Base-by-base conservation (phyloP, 1,140 invertebrate genomes). In the Bombus picipes region DNA sequence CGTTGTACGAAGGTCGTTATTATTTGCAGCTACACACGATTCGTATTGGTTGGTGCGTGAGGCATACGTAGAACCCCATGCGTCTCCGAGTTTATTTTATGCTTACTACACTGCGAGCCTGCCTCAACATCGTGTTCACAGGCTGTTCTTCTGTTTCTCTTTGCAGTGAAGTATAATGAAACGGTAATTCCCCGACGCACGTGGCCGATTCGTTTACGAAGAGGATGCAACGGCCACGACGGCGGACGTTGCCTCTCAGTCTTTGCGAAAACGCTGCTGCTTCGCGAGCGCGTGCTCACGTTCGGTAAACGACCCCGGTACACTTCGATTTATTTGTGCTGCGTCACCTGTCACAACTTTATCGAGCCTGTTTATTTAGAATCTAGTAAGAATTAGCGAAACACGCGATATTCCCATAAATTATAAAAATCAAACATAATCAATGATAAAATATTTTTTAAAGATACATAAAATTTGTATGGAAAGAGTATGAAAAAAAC, bases 1-100 rank as follows among this genome's bases (percentile, higher is more conserved):
- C 62, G 75, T 85, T 87, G 82, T 85, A 89, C 66, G 83, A 88
- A 79, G 66, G 74, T 75, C 87, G 87, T 90, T 92, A 89, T 92
- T 91, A 92, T 88, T 91, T 87, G 90, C 85, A 81, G 84, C 78
- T 73, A 81, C 90, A 89, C 85, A 32, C 83, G 70, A 18, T 68
- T 77, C 68, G 81, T 70, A 81, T 84, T 82, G 81, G 85, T 90
- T 86, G 87, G 86, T 86, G 92, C 90, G 87, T 90, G 89, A 91
- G 89, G 74, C 82, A 88, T 83, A 90, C 87, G 91, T 91, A 91
- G 89, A 91, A 91, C 89, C 89, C 90, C 90, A 91, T 91, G 87
- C 87, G 91, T 90, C 83, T 85, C 25, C 83, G 59, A 91, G 88
- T 92, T 91, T 91, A 92, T 92, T 92, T 92, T 92, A 91, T 85